A percentile compares a stretch with the other conserved stretches of the same genome.
These are phyloP conservation scores for Drepana falcataria DNA, from an alignment of 2,888 invertebrate species.

Conservation along the genomic window DNA sequence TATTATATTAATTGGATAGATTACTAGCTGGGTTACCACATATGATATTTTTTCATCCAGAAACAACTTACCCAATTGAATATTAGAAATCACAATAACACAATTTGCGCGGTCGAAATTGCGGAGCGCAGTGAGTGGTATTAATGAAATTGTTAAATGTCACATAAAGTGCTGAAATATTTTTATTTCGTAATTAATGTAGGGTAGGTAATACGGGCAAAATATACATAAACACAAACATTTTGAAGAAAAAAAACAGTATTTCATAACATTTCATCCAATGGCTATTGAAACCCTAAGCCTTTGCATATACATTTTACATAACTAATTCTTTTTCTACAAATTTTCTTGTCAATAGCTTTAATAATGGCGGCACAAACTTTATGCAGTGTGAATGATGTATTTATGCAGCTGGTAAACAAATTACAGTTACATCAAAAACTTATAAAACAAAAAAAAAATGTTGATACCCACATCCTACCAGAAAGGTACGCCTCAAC, in stretches of 20 bases:
- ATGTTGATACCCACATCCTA: neutral
- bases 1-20: too few relatives aligned
- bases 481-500: conserved; percentile 3
- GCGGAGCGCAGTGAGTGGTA: too few relatives aligned
- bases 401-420: neutral
- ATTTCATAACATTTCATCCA: conserved; percentile 2
- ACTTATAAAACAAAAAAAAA: conserved; percentile 3
- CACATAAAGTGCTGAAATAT: conserved; percentile 17
- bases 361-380: neutral
- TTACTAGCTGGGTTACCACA: too few relatives aligned
- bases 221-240: conserved; percentile 47
- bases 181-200: conserved; percentile 28
- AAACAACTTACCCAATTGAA: too few relatives aligned
- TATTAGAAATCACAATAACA: too few relatives aligned
- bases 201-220: conserved; percentile 30
- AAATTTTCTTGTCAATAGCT: neutral
- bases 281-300: too few relatives aligned
- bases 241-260: conserved; percentile 39
- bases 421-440: conserved; percentile 14
- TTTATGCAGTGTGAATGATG: neutral
- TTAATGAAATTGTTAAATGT: neutral
- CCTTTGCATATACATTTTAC: neutral
- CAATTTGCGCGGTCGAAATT: too few relatives aligned
- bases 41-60: too few relatives aligned
- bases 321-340: too few relatives aligned